phyloP scores from a whole-genome alignment of 2,797 vertebrate species.

The Microchirus variegatus region DNA sequence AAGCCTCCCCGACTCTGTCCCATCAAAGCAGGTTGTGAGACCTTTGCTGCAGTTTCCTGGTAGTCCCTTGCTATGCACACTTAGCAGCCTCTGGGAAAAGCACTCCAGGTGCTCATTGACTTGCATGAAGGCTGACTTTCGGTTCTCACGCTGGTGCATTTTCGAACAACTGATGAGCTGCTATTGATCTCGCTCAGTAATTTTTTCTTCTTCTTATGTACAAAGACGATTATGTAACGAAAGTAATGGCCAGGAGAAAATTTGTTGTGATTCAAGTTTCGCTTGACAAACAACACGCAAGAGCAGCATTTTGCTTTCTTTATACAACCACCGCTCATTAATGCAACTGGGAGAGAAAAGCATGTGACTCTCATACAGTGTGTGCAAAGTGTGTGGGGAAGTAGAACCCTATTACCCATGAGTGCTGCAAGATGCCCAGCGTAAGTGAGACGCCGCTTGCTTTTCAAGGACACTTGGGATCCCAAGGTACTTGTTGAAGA shows the following conservation, averaged over 20 bases:
- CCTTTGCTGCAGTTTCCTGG: conserved; percentile 63
- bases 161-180: conserved; percentile 72
- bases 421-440: conserved; percentile 72
- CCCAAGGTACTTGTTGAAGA: conserved; percentile 89
- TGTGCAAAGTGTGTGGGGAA: conserved; percentile 54
- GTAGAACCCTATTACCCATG: conserved; percentile 68
- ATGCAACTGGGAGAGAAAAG: conserved; percentile 21
- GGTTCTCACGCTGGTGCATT: conserved; percentile 77
- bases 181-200: conserved; percentile 74
- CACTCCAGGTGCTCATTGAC: conserved; percentile 86
- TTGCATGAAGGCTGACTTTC: conserved; percentile 83
- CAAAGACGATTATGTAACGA: conserved; percentile 68
- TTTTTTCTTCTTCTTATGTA: conserved; percentile 63
- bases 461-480: conserved; percentile 85
- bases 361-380: conserved; percentile 37
- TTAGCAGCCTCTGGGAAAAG: conserved; percentile 79
- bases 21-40: conserved; percentile 78
- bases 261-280: conserved; percentile 42
- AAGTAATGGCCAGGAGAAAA: conserved; percentile 41
- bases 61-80: conserved; percentile 72
- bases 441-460: conserved; percentile 78
- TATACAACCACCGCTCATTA: conserved; percentile 29
- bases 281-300: conserved; percentile 20
- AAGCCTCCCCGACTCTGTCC: conserved; percentile 71
- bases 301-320: conserved; percentile 27